phyloP scores from a whole-genome alignment of 92 coral and sea anemone species.

The Desmophyllum pertusum region DNA sequence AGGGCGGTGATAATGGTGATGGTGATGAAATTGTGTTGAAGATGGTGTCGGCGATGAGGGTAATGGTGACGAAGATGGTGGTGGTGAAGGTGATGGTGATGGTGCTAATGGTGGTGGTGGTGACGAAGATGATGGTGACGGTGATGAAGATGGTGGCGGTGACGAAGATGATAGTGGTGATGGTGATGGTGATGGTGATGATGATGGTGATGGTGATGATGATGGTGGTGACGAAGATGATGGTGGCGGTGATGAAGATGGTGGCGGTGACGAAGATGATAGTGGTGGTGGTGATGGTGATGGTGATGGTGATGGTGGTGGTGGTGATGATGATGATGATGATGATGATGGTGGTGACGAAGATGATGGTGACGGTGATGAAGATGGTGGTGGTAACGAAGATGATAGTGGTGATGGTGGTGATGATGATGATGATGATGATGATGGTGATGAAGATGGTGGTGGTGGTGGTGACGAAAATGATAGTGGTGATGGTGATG shows the following conservation, averaged over 20 bases:
- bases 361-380: background rate
- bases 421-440: background rate
- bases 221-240: background rate
- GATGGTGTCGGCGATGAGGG: background rate
- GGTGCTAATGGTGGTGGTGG: background rate
- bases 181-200: background rate
- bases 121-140: background rate
- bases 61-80: background rate
- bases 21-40: background rate
- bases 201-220: background rate
- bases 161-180: background rate
- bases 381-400: background rate
- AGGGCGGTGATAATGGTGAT: background rate
- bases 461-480: background rate
- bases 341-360: background rate
- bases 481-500: background rate
- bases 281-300: background rate
- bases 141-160: background rate
- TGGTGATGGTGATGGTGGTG: background rate
- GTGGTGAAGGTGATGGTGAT: background rate
- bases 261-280: background rate
- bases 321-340: background rate
- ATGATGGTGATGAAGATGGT: background rate
- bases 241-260: background rate
- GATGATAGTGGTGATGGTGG: background rate